A percentile compares a stretch with the other conserved stretches of the same genome.
These are phyloP conservation scores for Drosophila neocordata DNA, from an alignment of 1,140 invertebrate species.

Conservation along the genomic window DNA sequence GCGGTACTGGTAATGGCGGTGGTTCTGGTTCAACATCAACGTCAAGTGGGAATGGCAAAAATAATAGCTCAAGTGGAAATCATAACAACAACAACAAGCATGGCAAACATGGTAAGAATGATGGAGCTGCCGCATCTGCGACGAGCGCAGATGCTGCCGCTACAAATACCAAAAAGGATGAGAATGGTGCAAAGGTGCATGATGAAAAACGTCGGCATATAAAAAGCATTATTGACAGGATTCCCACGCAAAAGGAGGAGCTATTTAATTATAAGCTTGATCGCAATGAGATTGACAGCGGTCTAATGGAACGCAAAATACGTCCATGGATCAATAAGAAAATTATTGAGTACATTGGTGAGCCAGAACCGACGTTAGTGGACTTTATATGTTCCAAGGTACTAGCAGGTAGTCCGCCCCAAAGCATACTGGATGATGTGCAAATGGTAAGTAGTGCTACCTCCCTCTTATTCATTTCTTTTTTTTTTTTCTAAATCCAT, in stretches of 20 bases:
- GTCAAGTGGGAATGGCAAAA: conserved; percentile 33
- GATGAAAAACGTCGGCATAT: conserved; percentile 98
- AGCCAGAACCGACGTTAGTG: conserved; percentile 98
- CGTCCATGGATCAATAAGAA: conserved; percentile 99
- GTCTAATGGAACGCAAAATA: conserved; percentile 97
- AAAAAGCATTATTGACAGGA: conserved; percentile 98
- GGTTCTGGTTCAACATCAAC: conserved; percentile 19
- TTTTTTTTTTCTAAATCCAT: neutral
- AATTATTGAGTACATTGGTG: conserved; percentile 99
- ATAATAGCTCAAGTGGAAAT: neutral
- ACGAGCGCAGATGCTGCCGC: conserved; percentile 55
- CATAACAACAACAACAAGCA: conserved; percentile 22
- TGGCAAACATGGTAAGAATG: conserved; percentile 74
- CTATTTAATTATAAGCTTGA: conserved; percentile 97
- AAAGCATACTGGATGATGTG: conserved; percentile 98
- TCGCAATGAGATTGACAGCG: conserved; percentile 89
- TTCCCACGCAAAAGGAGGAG: conserved; percentile 98
- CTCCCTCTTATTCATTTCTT: neutral
- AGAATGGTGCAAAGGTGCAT: conserved; percentile 88
- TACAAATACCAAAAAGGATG: conserved; percentile 86
- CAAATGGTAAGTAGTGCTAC: conserved; percentile 91
- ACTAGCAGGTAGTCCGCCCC: conserved; percentile 94
- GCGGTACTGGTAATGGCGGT: neutral
- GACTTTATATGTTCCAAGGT: conserved; percentile 99
- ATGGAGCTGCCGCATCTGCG: conserved; percentile 61